Base-by-base conservation (phyloP, 2,113 vertebrate genomes). In the Martes martes region DNA sequence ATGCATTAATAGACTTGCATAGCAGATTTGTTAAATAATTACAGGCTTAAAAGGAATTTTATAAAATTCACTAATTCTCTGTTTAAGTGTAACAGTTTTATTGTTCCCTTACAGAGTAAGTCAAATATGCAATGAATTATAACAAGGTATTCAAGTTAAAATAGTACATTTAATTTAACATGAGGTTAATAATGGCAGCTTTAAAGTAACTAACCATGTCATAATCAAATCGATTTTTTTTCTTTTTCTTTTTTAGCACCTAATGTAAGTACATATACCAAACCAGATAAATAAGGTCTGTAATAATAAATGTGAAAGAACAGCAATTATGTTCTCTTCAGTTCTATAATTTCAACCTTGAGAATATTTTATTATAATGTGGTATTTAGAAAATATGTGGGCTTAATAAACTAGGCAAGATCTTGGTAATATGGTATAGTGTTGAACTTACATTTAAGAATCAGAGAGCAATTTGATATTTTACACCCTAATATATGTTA, bases 291-390 rank as follows among this genome's bases (percentile, higher is more conserved):
- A 18, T 61, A 85, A 94, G 24, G 23, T 80, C n/a, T 31, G 55
- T 39, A 52, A 84, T 19, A 74, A 28, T 42, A 84, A 14, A 59
- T 39, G 24, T 33, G 7, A 79, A 89, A 84, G 16, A 83, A 89
- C 4, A 74, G 23, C 13, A 88, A 39, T 52, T 59, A 31, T 42
- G 24, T 45, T 86, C 52, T 69, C 36, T 61, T 23, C 18, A 96
- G 45, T 91, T 59, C 33, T 42, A 15, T 24, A 59, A 33, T 63
- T 6, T 89, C 36, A 85, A 55, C 0, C 24, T 93, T 91, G 45
- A 84, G 36, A 95, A 81, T 90, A 97, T 83, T 83, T 63, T 83
- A 80, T 73, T 67, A 83, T 63, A 61, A 76, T 71, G 50, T 31
- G 2, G 0, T 69, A 90, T 94, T 89, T 61, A 82, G 42, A 89